Evolutionary conservation across 2,797 vertebrate species (phyloP).

Genomic region (Pelochelys cantorii): DNA sequence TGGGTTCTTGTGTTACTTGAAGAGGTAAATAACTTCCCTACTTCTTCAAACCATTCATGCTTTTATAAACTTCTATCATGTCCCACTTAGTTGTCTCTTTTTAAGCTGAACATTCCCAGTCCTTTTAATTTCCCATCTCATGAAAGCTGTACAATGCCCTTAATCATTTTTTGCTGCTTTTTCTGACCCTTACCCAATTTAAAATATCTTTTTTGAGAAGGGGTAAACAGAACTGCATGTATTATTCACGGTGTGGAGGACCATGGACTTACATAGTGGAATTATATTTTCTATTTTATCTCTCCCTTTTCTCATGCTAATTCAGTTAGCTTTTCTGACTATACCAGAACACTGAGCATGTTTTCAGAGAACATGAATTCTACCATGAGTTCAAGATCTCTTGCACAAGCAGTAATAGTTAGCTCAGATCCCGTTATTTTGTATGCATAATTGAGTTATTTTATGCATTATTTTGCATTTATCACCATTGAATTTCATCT

Average conservation of each 20-base stretch:
- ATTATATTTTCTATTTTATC: neutral
- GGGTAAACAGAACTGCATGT: neutral
- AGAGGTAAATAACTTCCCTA: neutral
- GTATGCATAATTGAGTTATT: neutral
- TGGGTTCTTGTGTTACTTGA: neutral
- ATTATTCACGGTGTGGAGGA: neutral
- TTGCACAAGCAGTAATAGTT: neutral
- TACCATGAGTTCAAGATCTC: neutral
- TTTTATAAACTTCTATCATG: neutral
- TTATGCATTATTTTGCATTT: neutral
- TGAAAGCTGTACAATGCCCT: neutral
- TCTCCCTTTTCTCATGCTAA: neutral
- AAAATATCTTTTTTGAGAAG: neutral
- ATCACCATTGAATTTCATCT: neutral
- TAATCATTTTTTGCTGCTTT: neutral
- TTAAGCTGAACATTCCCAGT: neutral
- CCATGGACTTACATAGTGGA: neutral
- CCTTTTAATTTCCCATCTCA: neutral
- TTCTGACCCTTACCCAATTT: neutral
- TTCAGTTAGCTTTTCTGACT: neutral
- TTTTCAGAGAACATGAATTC: neutral
- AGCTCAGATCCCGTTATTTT: neutral
- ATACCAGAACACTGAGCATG: neutral
- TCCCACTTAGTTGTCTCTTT: neutral
- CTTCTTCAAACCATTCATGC: neutral